Base-by-base conservation (phyloP, 2,888 invertebrate species). In the Erpobdella octoculata region DNA sequence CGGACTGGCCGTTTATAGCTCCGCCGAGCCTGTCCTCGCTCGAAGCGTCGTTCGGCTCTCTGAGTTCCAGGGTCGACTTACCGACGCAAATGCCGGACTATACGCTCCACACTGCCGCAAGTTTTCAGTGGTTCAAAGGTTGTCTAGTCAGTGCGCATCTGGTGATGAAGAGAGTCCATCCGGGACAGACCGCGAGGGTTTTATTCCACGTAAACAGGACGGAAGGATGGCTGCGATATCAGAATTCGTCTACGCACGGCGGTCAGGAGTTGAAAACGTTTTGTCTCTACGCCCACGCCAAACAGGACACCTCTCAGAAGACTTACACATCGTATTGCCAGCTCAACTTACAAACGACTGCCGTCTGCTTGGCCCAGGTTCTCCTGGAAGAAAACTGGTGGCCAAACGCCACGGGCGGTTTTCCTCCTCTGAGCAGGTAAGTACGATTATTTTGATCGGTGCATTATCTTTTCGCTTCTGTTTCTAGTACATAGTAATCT, bases 61-160 rank as follows among this genome's bases (percentile, higher is more conserved):
- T 69, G n/a, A 58, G 28, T 9, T 21, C 53, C 0, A 31, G 37
- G n/a, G 33, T 36, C 36, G 33, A 38, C 58, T 58, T 69, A 58
- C 69, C 69, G 25, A 18, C 46, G 6, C 25, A 58, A 9, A 58
- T 58, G 4, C 38, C 69, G 15, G 36, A 53, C n/a, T 69, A 58
- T n/a, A 33, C 35, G 8, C 46, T 53, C 21, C 46, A 69, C 25
- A 46, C 31, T 5, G 46, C 28, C 1, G 48, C 36, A n/a, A 58
- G 37, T 35, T 35, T 58, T 21, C 69, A 69, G 18, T 58, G 58
- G 21, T 18, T 48, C n/a, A 37, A 37, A 1, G 69, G 58, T 9
- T 69, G 33, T 69, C 37, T 69, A 21, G 46, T 69, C n/a, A 69
- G 69, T 69, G 69, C 53, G 18, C 69, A 69, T 21, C 15, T 69